phyloP scores from a whole-genome alignment of 2,797 vertebrate species.

The Carcharodon carcharias region DNA sequence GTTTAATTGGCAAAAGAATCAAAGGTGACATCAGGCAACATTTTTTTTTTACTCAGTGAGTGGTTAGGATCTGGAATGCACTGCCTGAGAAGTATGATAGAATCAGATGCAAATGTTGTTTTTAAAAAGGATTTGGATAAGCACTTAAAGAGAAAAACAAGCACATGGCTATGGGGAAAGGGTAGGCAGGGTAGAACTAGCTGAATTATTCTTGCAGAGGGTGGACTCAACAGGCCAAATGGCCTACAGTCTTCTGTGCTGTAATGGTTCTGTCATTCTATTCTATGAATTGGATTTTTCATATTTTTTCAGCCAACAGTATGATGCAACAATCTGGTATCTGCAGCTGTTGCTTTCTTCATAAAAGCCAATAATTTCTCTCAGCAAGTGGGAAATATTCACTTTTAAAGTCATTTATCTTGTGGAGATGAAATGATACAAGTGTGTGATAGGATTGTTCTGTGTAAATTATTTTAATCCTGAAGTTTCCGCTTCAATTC shows the following conservation, averaged over 20 bases:
- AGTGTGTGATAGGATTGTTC: background rate
- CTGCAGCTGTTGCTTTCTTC: background rate
- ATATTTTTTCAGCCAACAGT: background rate
- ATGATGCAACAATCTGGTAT: background rate
- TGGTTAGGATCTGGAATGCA: background rate
- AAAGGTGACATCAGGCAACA: too few species aligned
- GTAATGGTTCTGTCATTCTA: too few species aligned
- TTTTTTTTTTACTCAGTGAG: background rate
- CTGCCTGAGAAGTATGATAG: background rate
- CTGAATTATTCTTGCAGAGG: too few species aligned
- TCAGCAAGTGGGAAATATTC: background rate
- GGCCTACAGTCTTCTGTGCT: too few species aligned
- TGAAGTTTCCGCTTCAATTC: background rate
- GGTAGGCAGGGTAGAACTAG: too few species aligned
- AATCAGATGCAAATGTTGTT: too few species aligned
- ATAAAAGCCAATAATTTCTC: background rate
- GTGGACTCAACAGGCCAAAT: too few species aligned
- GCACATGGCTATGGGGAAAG: too few species aligned
- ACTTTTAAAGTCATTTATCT: constrained; percentile 2
- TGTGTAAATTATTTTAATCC: background rate
- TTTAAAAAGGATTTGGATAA: too few species aligned
- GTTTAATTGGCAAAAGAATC: too few species aligned
- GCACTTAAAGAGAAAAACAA: too few species aligned
- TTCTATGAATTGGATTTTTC: background rate
- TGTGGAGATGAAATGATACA: background rate